Evolutionary conservation across 2,888 invertebrate genomes (phyloP), one percentile per base, ranked within the genome.

Genomic region (Drosophila tanythrix): DNA sequence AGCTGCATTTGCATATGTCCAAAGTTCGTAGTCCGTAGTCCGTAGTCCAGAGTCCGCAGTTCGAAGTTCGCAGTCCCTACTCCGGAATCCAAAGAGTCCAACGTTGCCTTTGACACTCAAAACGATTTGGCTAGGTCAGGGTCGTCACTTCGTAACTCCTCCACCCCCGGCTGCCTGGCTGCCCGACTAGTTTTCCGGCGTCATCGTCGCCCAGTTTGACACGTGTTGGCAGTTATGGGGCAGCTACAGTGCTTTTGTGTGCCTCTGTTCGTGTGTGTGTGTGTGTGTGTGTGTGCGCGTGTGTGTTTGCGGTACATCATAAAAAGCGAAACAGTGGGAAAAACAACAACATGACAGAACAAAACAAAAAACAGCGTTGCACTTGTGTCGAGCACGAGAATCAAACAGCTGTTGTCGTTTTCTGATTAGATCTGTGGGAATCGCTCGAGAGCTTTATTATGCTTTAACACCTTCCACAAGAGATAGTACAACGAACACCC

Each of bases 81-180:
- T 59, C 33, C 60, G 53, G 60, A 40, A 70, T 58, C 63, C 56
- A 38, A 48, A 36, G 56, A 55, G 78, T 74, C 67, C 79, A 66
- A 61, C 63, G 58, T 68, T 76, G 82, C 77, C 88, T 83, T 88
- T 86, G 87, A 88, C 88, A 86, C 82, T 81, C 77, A 73, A 82
- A 87, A 86, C 82, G 78, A 74, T 86, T 82, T 83, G 81, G 74
- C 87, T 88, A 87, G 87, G 87, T 88, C 87, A 87, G 82, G 87
- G 87, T 86, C 88, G 72, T 51, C 66, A 48, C 72, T 66, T 55
- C 57, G 68, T 65, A 64, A 61, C 35, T 27, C n/a, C 5, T 4
- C 11, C 13, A 10, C 33, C 10, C 31, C 31, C 31, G 33, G 10
- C 33, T 33, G 10, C 21, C 21, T 13, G 46, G 15, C 11, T 25